These are phyloP conservation scores for Portunus trituberculatus DNA, from an alignment of 1,140 invertebrate genomes.

Conservation along the genomic window DNA sequence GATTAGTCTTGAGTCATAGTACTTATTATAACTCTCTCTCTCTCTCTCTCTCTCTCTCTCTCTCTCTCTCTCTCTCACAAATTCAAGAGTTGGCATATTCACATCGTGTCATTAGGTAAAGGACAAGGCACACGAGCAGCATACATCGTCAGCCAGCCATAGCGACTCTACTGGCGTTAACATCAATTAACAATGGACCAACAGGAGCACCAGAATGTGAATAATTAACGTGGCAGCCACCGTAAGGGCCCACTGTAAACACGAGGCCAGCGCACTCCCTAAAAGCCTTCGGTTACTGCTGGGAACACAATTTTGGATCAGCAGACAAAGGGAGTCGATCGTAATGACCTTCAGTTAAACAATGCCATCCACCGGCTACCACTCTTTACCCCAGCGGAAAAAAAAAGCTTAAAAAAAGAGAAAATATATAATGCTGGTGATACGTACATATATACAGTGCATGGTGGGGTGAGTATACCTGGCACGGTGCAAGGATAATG, in stretches of 20 bases:
- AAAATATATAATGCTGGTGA: neutral
- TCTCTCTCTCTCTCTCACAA: constrained; percentile 3
- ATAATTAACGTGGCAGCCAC: neutral
- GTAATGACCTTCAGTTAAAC: neutral
- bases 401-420: too few species aligned
- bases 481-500: neutral
- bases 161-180: neutral
- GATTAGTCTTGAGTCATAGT: too few species aligned
- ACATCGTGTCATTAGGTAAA: neutral
- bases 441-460: neutral
- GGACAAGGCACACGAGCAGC: neutral
- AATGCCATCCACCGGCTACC: neutral
- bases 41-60: neutral
- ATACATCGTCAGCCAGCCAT: neutral
- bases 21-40: too few species aligned
- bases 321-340: neutral
- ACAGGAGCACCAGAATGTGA: neutral
- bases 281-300: neutral
- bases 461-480: neutral
- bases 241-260: neutral
- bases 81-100: neutral
- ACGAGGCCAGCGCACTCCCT: neutral
- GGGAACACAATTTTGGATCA: constrained; percentile 3
- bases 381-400: neutral
- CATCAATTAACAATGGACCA: neutral